A percentile compares a stretch with the other conserved stretches of the same genome.
phyloP scores from a whole-genome alignment of 2,113 vertebrate species.

The Anarrhichthys ocellatus region DNA sequence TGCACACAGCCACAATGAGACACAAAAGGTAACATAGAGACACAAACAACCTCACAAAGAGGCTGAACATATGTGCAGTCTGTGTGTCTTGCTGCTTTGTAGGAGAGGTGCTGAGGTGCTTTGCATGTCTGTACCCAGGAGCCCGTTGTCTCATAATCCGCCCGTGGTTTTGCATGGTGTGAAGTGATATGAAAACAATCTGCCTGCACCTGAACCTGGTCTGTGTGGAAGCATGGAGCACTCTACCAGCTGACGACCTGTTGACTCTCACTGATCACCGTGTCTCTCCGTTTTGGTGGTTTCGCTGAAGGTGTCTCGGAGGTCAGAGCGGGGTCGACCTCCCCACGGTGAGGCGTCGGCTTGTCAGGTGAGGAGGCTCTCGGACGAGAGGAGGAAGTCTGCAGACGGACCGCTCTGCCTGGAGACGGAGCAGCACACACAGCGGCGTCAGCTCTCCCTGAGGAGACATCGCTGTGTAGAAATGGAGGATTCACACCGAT shows the following conservation, averaged over 20 bases:
- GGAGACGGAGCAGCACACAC: slow-evolving; percentile 55
- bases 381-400: slow-evolving; percentile 70
- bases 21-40: too few relatives aligned
- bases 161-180: slow-evolving; percentile 36
- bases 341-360: slow-evolving; percentile 60
- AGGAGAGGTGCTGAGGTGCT: background rate
- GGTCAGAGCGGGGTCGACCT: slow-evolving; percentile 52
- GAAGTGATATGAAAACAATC: slow-evolving; percentile 35
- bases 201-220: background rate
- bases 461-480: slow-evolving; percentile 67
- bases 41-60: background rate
- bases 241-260: background rate
- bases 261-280: slow-evolving; percentile 18
- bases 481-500: background rate
- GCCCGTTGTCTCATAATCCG: background rate
- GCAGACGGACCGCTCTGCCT: slow-evolving; percentile 58
- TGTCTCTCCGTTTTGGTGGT: slow-evolving; percentile 55
- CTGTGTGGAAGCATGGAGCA: slow-evolving; percentile 33
- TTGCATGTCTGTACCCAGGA: background rate
- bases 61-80: background rate
- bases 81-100: background rate
- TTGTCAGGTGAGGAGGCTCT: slow-evolving; percentile 45
- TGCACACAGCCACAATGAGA: too few relatives aligned
- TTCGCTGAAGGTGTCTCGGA: slow-evolving; percentile 60
- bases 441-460: slow-evolving; percentile 71